Conservation (phyloP, 1,140 invertebrate genomes). For the Heliconius congener region DNA sequence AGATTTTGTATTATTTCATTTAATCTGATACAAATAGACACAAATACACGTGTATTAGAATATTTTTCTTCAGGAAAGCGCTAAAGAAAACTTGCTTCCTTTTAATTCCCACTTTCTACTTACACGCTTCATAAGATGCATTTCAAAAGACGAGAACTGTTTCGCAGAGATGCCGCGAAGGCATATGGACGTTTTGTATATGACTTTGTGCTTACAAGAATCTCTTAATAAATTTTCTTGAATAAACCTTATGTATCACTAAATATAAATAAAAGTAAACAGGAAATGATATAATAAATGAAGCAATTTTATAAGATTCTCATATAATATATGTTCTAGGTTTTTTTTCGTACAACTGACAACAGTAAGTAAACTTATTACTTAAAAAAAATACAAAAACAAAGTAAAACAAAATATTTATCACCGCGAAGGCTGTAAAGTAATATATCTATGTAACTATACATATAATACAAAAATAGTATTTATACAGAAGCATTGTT, state of each 20-base stretch:
- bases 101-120: constrained; percentile 33
- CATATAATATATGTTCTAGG: not conserved
- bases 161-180: constrained; percentile 12
- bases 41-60: not conserved
- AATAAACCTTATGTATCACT: not conserved
- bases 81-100: constrained; percentile 25
- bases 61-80: not conserved
- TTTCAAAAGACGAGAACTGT: constrained; percentile 37
- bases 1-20: not conserved
- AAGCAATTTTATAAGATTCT: not conserved
- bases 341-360: not conserved
- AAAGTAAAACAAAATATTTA: too few relatives aligned
- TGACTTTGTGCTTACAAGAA: not conserved
- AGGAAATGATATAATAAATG: not conserved
- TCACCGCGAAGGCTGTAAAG: too few relatives aligned
- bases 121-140: constrained; percentile 27
- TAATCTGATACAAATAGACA: not conserved
- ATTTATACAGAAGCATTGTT: not conserved
- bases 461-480: not conserved
- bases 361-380: too few relatives aligned
- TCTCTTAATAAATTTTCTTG: constrained; percentile 3
- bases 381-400: too few relatives aligned
- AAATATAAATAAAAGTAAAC: not conserved
- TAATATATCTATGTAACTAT: too few relatives aligned
- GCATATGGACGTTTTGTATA: constrained; percentile 23